A percentile compares a stretch with the other conserved stretches of the same genome.
phyloP scores from a whole-genome alignment of 2,797 vertebrate genomes.

The Pterois miles region DNA sequence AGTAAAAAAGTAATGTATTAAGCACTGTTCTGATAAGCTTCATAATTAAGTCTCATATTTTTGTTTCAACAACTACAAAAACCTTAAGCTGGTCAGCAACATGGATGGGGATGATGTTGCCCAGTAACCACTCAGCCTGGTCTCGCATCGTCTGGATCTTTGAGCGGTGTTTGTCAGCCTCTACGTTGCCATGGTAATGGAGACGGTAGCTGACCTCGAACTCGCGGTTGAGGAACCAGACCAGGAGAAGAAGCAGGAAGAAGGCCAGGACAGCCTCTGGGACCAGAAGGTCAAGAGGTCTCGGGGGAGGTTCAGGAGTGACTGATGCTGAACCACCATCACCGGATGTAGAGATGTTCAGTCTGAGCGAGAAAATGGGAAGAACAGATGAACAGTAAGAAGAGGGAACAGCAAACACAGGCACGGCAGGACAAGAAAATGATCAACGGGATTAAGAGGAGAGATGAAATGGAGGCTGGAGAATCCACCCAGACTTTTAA shows the following conservation, averaged over 20 bases:
- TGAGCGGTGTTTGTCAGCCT: conserved; percentile 94
- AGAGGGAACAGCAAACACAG: neutral
- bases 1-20: neutral
- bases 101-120: conserved; percentile 98
- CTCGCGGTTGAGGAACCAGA: conserved; percentile 98
- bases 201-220: conserved; percentile 98
- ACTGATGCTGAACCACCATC: conserved; percentile 17
- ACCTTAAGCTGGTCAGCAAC: conserved; percentile 97
- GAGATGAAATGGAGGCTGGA: neutral
- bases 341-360: conserved; percentile 55
- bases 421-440: neutral
- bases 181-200: conserved; percentile 97
- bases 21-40: neutral
- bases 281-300: conserved; percentile 83
- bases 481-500: neutral
- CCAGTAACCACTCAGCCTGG: conserved; percentile 96
- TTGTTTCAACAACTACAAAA: conserved; percentile 22
- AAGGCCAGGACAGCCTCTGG: conserved; percentile 90
- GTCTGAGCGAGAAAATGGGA: conserved; percentile 26
- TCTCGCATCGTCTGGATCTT: conserved; percentile 98
- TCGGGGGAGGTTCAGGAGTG: conserved; percentile 22
- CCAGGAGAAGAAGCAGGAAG: conserved; percentile 93
- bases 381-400: neutral
- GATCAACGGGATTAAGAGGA: neutral
- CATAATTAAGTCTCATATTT: neutral